Evolutionary conservation across 2,797 vertebrate genomes (phyloP), one percentile per base, ranked within the genome.

Genomic region (Characodon lateralis): DNA sequence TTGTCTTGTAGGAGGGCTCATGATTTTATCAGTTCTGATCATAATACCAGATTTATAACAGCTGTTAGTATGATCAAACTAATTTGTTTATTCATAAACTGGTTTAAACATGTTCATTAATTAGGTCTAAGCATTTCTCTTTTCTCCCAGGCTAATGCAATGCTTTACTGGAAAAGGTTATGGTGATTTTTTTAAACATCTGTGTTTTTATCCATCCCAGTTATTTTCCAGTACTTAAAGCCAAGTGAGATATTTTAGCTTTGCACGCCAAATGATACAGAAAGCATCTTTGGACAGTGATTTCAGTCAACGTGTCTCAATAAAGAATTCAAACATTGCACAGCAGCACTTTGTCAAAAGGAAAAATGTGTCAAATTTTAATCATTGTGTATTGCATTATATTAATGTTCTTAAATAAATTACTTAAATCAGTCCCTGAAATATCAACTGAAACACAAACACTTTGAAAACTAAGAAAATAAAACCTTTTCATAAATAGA

Each of bases 71-170:
- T 39, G 14, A 65, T 55, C n/a, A 58, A 24, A 58, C 55, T 35
- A 35, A 65, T 13, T 14, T 41, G 35, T 53, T 51, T n/a, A 53
- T 68, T 20, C 51, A 55, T 26, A 53, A 69, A n/a, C 22, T 6
- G 5, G 18, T n/a, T 51, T 39, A 39, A 26, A 55, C 14, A 68
- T 31, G 14, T 31, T 56, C 31, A 18, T 20, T 65, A 35, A 65
- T 65, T 65, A 39, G 39, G 61, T 35, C 31, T 73, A 24, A 46
- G 39, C 50, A 4, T 43, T 28, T 81, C 81, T 77, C 31, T 85
- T 80, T 59, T 71, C 31, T 86, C 48, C 59, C 65, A 79, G 78
- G 65, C 83, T 90, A 81, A 86, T 78, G 74, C 90, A 90, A 79
- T 80, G 79, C 80, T 83, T 87, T 35, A 63, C 46, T 50, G 71